Evolutionary conservation across 2,888 invertebrate genomes (phyloP), one percentile per base, ranked within the genome.

Genomic region (Camponotus fellah): DNA sequence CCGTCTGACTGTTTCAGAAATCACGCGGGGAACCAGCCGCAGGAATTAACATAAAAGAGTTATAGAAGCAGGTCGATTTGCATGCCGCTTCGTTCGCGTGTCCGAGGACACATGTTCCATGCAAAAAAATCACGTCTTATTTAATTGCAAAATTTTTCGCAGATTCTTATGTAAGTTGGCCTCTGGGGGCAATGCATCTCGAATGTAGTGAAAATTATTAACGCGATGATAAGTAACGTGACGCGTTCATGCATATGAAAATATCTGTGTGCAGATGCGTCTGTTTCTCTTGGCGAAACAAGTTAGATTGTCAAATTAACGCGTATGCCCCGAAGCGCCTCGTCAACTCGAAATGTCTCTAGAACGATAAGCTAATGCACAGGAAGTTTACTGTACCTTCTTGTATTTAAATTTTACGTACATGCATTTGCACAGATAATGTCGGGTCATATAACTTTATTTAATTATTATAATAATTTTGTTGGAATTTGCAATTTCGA

Each of bases 11-110:
- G 49, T n/a, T 46, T 53, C 49, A 8, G 56, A 72, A 32, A 71
- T 64, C 17, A 46, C 77, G 66, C 65, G 68, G 46, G 53, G 46
- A 82, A 79, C 26, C 37, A 49, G 60, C 26, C 21, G 17, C 26
- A 69, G 66, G 21, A 37, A 75, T 14, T 26, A 26, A 76, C 64
- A 43, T 69, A 83, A 86, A 86, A 72, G 83, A n/a, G 64, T 77
- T 62, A 40, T 60, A 60, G 26, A 26, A 53, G 83, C 49, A 6
- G 49, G 62, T 83, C 68, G 88, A 87, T 87, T 74, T 69, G 87
- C 83, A 82, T 83, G 87, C 80, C 21, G 43, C 9, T 32, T 32
- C 6, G 34, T 21, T 86, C 69, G 87, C 89, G 88, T 88, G 88
- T 65, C 43, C 64, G 75, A 37, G 34, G 34, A 58, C 71, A 40